A percentile compares a stretch with the other conserved stretches of the same genome.
These are phyloP conservation scores for Sebastes itinus DNA, from an alignment of 2,797 vertebrate genomes.

Conservation along the genomic window DNA sequence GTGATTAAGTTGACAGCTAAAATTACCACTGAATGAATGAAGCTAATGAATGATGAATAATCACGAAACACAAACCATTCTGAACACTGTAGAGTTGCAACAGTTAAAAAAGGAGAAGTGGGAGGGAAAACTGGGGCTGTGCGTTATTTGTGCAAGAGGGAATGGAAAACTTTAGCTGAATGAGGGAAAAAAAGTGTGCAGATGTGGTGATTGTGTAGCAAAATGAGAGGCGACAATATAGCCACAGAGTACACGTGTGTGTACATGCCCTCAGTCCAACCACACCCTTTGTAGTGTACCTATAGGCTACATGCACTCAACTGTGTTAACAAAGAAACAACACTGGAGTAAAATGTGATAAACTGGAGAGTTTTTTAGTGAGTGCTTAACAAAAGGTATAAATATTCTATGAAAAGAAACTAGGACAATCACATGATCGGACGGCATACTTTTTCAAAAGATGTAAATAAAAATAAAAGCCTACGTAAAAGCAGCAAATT, in stretches of 20 bases:
- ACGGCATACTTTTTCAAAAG: neutral
- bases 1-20: neutral
- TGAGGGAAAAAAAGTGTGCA: neutral
- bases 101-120: constrained; percentile 16
- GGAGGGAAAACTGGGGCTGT: neutral
- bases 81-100: neutral
- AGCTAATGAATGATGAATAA: neutral
- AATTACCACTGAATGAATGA: neutral
- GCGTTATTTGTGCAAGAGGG: constrained; percentile 16
- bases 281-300: constrained; percentile 28
- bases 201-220: neutral
- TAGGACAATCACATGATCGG: neutral
- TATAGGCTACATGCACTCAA: neutral
- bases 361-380: neutral
- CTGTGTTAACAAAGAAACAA: neutral
- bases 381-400: neutral
- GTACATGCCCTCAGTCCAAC: constrained; percentile 15
- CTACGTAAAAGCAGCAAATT: neutral
- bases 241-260: neutral
- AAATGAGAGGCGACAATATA: neutral
- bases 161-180: constrained; percentile 46
- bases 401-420: neutral
- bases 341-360: neutral
- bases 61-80: neutral
- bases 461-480: neutral